Percentiles rank a stretch among this genome's conserved stretches.
Evolutionary conservation across 2,888 invertebrate species (phyloP).

Genomic region (Lycocerus yunnanus): DNA sequence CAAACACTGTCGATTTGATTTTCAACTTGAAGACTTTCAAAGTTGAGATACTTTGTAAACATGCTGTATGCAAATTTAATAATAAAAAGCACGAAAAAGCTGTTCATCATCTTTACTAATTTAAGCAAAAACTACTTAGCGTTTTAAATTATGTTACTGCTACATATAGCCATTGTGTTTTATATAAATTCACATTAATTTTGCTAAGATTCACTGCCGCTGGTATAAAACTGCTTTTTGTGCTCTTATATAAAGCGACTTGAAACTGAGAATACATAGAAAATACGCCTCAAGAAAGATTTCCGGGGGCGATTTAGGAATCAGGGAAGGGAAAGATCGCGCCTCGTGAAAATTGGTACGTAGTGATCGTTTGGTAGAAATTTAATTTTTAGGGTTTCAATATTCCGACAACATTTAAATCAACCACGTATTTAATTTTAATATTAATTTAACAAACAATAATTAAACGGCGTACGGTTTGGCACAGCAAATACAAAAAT

Average conservation of each 20-base stretch:
- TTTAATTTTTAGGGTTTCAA: slow-evolving; percentile 3
- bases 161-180: neutral
- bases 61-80: neutral
- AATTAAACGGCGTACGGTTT: neutral
- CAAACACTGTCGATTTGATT: neutral
- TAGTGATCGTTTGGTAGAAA: neutral
- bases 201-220: neutral
- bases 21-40: too few relatives aligned
- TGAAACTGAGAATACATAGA: neutral
- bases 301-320: slow-evolving; percentile 10
- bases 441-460: neutral
- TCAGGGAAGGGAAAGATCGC: neutral
- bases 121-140: neutral
- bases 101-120: neutral
- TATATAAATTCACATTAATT: neutral
- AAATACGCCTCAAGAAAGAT: neutral
- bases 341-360: slow-evolving; percentile 1
- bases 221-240: neutral
- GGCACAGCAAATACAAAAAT: neutral
- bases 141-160: neutral
- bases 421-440: neutral
- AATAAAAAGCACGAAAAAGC: neutral
- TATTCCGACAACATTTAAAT: neutral
- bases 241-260: neutral
- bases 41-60: neutral